Evolutionary conservation across 2,888 invertebrate genomes (phyloP).

Genomic region (Fragum whitleyi): DNA sequence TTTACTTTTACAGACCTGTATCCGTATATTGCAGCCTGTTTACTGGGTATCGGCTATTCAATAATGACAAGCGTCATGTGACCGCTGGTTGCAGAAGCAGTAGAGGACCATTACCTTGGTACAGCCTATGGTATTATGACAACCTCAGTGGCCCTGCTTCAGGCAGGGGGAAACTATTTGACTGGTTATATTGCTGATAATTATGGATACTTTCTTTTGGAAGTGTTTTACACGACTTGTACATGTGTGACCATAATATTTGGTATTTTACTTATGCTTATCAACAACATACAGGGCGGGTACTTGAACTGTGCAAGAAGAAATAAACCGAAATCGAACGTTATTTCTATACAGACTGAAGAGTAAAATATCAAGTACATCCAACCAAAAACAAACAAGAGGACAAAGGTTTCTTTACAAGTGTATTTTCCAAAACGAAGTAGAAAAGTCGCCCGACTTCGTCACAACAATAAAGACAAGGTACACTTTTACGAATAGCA

Average conservation of each 20-base stretch:
- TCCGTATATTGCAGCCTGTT: constrained; percentile 1
- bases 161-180: background rate
- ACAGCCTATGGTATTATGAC: constrained; percentile 11
- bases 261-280: background rate
- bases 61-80: background rate
- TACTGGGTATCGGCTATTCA: constrained; percentile 5
- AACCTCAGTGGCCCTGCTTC: background rate
- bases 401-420: too few relatives aligned
- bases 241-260: background rate
- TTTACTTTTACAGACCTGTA: background rate
- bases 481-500: too few relatives aligned
- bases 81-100: background rate
- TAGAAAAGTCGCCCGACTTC: too few relatives aligned
- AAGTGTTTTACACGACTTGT: background rate
- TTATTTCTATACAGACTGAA: too few relatives aligned
- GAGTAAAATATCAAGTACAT: too few relatives aligned
- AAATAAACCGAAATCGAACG: background rate
- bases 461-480: too few relatives aligned
- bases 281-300: background rate
- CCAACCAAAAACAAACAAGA: too few relatives aligned
- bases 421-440: too few relatives aligned
- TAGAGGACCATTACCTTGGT: constrained; percentile 10
- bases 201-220: constrained; percentile 11
- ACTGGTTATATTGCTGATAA: constrained; percentile 3
- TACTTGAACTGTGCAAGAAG: background rate